Percentiles rank a stretch among this genome's conserved stretches.
phyloP scores from a whole-genome alignment of 2,797 vertebrate genomes.

The Apogon hyalosoma region DNA sequence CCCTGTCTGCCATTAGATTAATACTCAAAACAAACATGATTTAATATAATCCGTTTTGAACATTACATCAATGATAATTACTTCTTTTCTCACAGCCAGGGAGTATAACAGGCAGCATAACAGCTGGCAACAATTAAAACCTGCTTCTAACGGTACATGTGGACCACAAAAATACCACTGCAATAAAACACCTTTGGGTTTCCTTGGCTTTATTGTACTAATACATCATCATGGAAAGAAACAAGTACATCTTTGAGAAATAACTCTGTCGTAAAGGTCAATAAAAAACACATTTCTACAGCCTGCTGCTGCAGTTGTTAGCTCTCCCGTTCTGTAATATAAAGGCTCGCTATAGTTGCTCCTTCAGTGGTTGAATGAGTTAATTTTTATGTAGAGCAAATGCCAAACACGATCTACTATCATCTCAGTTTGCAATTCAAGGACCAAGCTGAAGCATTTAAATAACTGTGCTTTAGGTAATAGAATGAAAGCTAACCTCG shows the following conservation, averaged over 20 bases:
- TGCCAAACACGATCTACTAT: slow-evolving; percentile 53
- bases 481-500: slow-evolving; percentile 55
- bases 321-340: slow-evolving; percentile 8
- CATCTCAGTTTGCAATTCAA: slow-evolving; percentile 61
- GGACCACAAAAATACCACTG: slow-evolving; percentile 29
- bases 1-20: too few relatives aligned
- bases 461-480: slow-evolving; percentile 59
- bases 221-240: slow-evolving; percentile 32
- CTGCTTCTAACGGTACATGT: slow-evolving; percentile 9
- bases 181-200: slow-evolving; percentile 25
- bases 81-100: too few relatives aligned
- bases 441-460: slow-evolving; percentile 47
- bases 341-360: slow-evolving; percentile 26
- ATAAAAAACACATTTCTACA: slow-evolving; percentile 2
- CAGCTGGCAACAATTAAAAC: slow-evolving; percentile 34
- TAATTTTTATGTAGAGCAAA: slow-evolving; percentile 52
- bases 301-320: slow-evolving; percentile 10
- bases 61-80: slow-evolving; percentile 7
- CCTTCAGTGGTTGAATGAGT: slow-evolving; percentile 51
- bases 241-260: slow-evolving; percentile 25
- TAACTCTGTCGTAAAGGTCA: slow-evolving; percentile 42
- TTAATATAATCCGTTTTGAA: slow-evolving; percentile 9
- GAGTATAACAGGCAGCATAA: neutral
- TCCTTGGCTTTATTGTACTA: slow-evolving; percentile 34
- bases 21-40: neutral